phyloP scores from a whole-genome alignment of 64 coral and sea anemone species.

The Montipora efflorescens region DNA sequence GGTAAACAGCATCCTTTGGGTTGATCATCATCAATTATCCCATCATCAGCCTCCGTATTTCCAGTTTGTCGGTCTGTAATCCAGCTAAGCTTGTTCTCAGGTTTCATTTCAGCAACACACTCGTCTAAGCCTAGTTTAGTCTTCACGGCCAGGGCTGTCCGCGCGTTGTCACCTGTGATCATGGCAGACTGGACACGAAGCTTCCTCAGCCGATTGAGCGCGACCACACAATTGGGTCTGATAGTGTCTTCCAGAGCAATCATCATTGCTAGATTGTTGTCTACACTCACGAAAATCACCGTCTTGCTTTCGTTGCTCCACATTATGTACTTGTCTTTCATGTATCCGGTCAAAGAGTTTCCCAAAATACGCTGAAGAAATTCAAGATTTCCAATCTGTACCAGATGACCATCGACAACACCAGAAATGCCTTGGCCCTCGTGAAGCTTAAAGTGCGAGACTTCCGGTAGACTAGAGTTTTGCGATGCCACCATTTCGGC shows the following conservation, averaged over 20 bases:
- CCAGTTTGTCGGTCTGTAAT: constrained; percentile 78
- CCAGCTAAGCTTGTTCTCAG: constrained; percentile 87
- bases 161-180: constrained; percentile 95
- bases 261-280: constrained; percentile 83
- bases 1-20: neutral
- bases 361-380: constrained; percentile 47
- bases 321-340: constrained; percentile 63
- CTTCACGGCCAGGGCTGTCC: constrained; percentile 93
- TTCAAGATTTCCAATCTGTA: constrained; percentile 82
- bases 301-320: constrained; percentile 96
- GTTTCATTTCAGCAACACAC: constrained; percentile 97
- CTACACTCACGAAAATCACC: constrained; percentile 90
- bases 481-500: constrained; percentile 75
- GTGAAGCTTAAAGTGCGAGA: constrained; percentile 74
- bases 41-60: neutral
- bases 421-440: constrained; percentile 95
- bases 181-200: constrained; percentile 88
- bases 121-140: constrained; percentile 82
- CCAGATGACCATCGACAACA: constrained; percentile 71
- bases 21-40: neutral
- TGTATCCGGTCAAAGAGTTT: constrained; percentile 24
- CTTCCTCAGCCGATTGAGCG: constrained; percentile 77
- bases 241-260: constrained; percentile 90
- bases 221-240: constrained; percentile 52
- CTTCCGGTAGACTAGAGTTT: constrained; percentile 71